Base-by-base conservation (phyloP, 2,888 invertebrate species). In the Cenopis cana region DNA sequence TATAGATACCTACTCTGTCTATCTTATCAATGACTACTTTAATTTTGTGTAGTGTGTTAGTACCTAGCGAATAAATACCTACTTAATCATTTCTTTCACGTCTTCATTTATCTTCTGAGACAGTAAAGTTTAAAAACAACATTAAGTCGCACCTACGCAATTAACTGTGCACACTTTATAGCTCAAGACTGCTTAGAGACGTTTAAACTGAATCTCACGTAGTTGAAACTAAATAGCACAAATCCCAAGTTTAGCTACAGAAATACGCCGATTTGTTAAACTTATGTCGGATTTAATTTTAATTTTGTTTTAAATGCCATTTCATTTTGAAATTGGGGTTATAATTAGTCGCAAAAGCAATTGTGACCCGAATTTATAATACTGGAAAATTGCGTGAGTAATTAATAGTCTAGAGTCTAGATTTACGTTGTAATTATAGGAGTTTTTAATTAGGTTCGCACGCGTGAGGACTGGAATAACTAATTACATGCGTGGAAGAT, bases 171-270 rank as follows among this genome's bases (percentile, higher is more conserved):
- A 54, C 55, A n/a, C 33, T 56, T 62, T 69, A 69, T 49, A 49
- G 56, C 33, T 24, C 17, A 36, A 46, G 36, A 20, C 61, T 36
- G 36, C 62, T 24, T 29, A 41, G 36, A 33, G 62, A 20, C 18
- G 46, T 18, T 69, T 56, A 62, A 56, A 56, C 18, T 60, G 61
- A 49, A 68, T 68, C 41, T 54, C 68, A 62, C 62, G 69, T 69
- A 56, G 55, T 60, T 55, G 20, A 17, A 69, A 56, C 49, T 69
- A 62, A 61, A 62, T 69, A 36, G 69, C 38, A 56, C 17, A 18
- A 14, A 14, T 55, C 55, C 46, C 49, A 24, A 61, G n/a, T n/a
- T n/a, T 60, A 49, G 49, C 49, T n/a, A n/a, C 56, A 62, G 56
- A 56, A 66, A n/a, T 55, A 55, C 49, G 24, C 20, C 59, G 38